Evolutionary conservation across 2,888 invertebrate genomes (phyloP), one percentile per base, ranked within the genome.

Genomic region (Teleiodes luculella): DNA sequence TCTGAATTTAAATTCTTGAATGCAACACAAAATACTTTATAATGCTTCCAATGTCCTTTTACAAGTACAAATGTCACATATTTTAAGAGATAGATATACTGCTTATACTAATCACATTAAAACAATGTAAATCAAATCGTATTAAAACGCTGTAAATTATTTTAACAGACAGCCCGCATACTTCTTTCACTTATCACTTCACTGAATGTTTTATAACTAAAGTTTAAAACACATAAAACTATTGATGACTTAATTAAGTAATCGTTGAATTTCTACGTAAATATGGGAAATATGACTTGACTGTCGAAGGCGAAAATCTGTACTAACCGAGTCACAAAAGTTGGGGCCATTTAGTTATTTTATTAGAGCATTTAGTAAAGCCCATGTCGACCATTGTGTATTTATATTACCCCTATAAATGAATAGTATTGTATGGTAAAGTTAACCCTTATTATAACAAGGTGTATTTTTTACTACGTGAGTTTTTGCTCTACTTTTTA

Each of bases 401-500:
- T 69, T 78, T 78, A 83, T 78, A 83, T 78, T 80, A 63, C 76
- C 74, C 83, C 77, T n/a, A 82, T 86, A 83, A 86, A 78, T 69
- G 78, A 72, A 70, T 70, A 65, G 72, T 72, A 68, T 58, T 68
- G 66, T 67, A 75, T 75, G 77, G 74, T 78, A 66, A 59, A 56
- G 58, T 37, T 72, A 84, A 83, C 83, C 86, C 86, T 83, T 86
- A 58, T 58, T 62, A 65, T 69, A 70, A 73, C 72, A 79, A 75
- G 66, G 64, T 64, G 62, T 63, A 61, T 66, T 66, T 74, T 75
- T 79, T 74, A 37, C 20, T n/a, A 1, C 74, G 72, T 70, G 66
- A 61, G 64, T 84, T 87, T 86, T 86, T 87, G 83, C 86, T 83
- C 82, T 64, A 83, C 61, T 87, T 88, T 86, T 87, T 83, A 73